These are phyloP conservation scores for Lordiphosa andalusiaca DNA, from an alignment of 2,888 invertebrate genomes.

Conservation along the genomic window DNA sequence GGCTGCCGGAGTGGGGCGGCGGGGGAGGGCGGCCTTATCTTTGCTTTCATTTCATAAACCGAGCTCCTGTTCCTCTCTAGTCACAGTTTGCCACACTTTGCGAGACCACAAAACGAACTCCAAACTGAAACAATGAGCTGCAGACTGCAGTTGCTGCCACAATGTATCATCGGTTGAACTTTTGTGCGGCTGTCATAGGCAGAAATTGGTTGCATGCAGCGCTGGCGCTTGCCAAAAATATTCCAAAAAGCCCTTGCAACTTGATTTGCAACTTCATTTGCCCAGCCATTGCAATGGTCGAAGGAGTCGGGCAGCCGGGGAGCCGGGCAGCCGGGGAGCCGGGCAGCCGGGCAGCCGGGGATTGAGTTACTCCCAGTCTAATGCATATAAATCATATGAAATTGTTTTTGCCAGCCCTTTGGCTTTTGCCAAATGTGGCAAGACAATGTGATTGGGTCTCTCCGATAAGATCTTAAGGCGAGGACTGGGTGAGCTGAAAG, in stretches of 20 bases:
- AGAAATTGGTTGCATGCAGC: slow-evolving; percentile 65
- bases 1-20: not conserved
- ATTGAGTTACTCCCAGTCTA: slow-evolving; percentile 15
- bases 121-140: slow-evolving; percentile 59
- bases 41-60: slow-evolving; percentile 73
- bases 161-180: slow-evolving; percentile 71
- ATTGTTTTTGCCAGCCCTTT: slow-evolving; percentile 35
- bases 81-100: slow-evolving; percentile 65
- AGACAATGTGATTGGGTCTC: slow-evolving; percentile 41
- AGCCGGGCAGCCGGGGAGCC: not conserved
- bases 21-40: slow-evolving; percentile 52
- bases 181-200: slow-evolving; percentile 68
- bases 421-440: slow-evolving; percentile 7
- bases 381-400: slow-evolving; percentile 47
- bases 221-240: slow-evolving; percentile 11
- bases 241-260: slow-evolving; percentile 38
- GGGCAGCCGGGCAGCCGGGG: slow-evolving; percentile 1
- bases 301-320: not conserved
- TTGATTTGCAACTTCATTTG: slow-evolving; percentile 72
- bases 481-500: slow-evolving; percentile 14
- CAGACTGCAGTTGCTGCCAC: slow-evolving; percentile 63
- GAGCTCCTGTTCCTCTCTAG: slow-evolving; percentile 38
- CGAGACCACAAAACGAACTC: slow-evolving; percentile 52
- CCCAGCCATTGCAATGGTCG: slow-evolving; percentile 22
- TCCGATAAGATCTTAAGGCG: slow-evolving; percentile 39